A percentile compares a stretch with the other conserved stretches of the same genome.
These are phyloP conservation scores for Epistrophe eligans DNA, from an alignment of 2,888 invertebrate species.

Conservation along the genomic window DNA sequence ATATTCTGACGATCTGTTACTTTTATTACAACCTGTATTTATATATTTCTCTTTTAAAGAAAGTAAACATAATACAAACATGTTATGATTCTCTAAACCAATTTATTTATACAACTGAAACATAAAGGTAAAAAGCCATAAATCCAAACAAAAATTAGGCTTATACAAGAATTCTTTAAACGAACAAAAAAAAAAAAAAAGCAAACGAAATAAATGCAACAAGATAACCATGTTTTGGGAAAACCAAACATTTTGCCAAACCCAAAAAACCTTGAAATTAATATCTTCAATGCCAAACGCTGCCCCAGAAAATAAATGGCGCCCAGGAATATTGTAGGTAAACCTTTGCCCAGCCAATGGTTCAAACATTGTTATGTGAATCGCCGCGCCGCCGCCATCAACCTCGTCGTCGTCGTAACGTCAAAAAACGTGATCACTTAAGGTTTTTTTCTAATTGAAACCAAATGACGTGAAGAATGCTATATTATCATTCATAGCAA, in stretches of 20 bases:
- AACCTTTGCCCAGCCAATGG: conserved; percentile 11
- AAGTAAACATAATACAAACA: too few relatives aligned
- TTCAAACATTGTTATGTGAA: conserved; percentile 30
- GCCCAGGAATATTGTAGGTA: conserved; percentile 21
- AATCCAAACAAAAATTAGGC: too few relatives aligned
- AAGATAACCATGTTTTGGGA: not conserved
- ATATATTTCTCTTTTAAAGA: too few relatives aligned
- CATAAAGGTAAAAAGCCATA: too few relatives aligned
- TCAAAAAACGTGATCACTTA: conserved; percentile 68
- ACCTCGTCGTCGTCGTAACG: conserved; percentile 41
- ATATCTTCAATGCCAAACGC: conserved; percentile 70
- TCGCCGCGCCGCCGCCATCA: conserved; percentile 20
- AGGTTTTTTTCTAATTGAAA: conserved; percentile 43
- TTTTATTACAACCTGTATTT: too few relatives aligned
- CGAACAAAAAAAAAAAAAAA: not conserved
- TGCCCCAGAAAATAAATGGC: conserved; percentile 52
- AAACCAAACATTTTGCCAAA: conserved; percentile 41
- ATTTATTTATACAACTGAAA: too few relatives aligned
- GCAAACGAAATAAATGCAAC: too few relatives aligned
- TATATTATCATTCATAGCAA: conserved; percentile 13
- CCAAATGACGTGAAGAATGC: conserved; percentile 49
- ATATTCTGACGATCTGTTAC: too few relatives aligned
- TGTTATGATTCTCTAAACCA: too few relatives aligned
- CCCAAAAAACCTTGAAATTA: conserved; percentile 63
- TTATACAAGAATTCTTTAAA: not conserved